phyloP scores from a whole-genome alignment of 1,140 invertebrate species.

The Holcopasites calliopsidis region DNA sequence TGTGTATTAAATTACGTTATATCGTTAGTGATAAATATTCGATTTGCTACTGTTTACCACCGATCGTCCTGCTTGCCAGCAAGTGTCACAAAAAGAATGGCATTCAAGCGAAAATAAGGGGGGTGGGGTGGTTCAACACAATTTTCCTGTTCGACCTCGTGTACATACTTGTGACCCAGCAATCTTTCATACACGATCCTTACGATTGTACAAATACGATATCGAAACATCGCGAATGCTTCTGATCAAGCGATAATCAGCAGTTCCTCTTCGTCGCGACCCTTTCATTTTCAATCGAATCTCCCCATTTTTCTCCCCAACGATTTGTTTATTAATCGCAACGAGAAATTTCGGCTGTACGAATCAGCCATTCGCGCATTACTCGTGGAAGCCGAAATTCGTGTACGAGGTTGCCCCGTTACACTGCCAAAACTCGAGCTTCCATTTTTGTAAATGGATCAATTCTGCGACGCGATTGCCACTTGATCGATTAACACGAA shows the following conservation, averaged over 20 bases:
- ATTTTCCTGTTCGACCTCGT: background rate
- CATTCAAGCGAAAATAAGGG: background rate
- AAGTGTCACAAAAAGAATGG: background rate
- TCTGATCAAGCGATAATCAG: conserved; percentile 1
- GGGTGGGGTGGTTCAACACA: background rate
- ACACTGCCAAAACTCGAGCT: no score
- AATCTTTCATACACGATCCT: background rate
- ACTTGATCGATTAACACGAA: conserved; percentile 18
- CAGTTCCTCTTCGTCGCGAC: background rate
- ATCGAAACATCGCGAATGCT: background rate
- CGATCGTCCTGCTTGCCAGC: background rate
- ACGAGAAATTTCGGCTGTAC: no score
- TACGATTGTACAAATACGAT: background rate
- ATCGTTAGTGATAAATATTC: no score
- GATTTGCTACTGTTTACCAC: no score
- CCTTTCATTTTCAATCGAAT: background rate
- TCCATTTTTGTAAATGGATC: background rate
- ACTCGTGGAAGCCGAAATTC: no score
- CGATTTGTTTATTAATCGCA: background rate
- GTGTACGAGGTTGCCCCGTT: no score
- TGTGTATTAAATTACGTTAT: background rate
- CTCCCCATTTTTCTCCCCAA: background rate
- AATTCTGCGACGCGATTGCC: background rate
- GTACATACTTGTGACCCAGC: background rate
- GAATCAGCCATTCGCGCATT: no score